Base-by-base conservation (phyloP, 1,140 invertebrate genomes). In the Drosophila triauraria region DNA sequence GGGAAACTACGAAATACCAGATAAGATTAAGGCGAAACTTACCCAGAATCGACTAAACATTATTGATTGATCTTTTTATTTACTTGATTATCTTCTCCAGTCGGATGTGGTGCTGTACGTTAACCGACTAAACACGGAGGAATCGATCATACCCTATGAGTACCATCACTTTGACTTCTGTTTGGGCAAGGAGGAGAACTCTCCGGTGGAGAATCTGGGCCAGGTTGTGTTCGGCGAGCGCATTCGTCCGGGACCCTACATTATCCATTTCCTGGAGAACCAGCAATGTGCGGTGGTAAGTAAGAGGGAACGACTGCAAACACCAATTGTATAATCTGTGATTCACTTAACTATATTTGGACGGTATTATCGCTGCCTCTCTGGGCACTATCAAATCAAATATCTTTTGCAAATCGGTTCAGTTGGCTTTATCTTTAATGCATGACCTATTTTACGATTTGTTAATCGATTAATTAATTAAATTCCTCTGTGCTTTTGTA, bases 181-280 rank as follows among this genome's bases (percentile, higher is more conserved):
- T 94, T 91, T 94, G 4, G 93, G 93, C 56, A 95, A 95, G 83
- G 95, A 97, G 78, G 94, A 94, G 46, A 94, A 96, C 76, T 96
- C 97, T n/a, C 98, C 98, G 7, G 97, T 98, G 6, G 99, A 99
- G 94, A 99, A 99, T 93, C 94, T 99, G 43, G 99, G 99, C 2
- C 99, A 99, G 94, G 98, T 99, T 57, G 97, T 99, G 0, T 99
- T 99, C 94, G 99, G 99, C 46, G 99, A 99, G 93, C 95, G 99
- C 85, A 99, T 99, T 86, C 94, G 97, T 54, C 96, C 97, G 4
- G 99, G 98, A 56, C 96, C 96, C 3, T 99, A 99, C 80, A 95
- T 96, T 92, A 96, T 96, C 25, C 93, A 95, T 59, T 97, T 97
- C 82, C 91, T 96, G 70, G 95, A 98, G 87, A 94, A 96, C 91